A percentile compares a stretch with the other conserved stretches of the same genome.
phyloP scores from a whole-genome alignment of 35 echinoderm and acorn worm species.

The Ophiothrix spiculata region DNA sequence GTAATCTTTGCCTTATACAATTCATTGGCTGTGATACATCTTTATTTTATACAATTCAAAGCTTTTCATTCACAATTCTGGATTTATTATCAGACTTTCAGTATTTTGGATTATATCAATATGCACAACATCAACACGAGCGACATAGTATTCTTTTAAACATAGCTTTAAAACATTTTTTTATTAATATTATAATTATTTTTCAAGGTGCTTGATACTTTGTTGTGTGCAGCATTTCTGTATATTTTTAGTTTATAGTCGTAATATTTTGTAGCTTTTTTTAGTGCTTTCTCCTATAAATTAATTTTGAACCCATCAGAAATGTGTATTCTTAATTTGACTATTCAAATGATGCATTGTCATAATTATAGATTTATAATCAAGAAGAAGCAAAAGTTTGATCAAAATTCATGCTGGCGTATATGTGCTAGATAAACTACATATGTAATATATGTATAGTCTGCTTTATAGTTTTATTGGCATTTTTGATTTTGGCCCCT shows the following conservation, averaged over 20 bases:
- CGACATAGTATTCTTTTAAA: background rate
- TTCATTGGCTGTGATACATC: background rate
- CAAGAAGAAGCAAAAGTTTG: background rate
- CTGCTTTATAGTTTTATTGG: conserved; percentile 4
- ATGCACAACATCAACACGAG: background rate
- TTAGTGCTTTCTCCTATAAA: conserved; percentile 1
- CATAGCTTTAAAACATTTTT: background rate
- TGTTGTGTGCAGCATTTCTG: conserved; percentile 5
- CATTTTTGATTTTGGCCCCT: background rate
- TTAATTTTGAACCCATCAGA: background rate
- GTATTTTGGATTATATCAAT: background rate
- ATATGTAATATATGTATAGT: conserved; percentile 9
- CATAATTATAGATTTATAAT: background rate
- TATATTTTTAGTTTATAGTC: conserved; percentile 8
- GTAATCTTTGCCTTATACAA: background rate
- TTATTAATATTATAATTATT: background rate
- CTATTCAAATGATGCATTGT: background rate
- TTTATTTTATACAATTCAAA: background rate
- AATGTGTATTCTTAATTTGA: background rate
- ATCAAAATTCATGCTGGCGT: background rate
- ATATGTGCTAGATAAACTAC: background rate
- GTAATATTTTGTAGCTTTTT: conserved; percentile 6
- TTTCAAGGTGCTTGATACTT: background rate
- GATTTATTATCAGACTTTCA: background rate
- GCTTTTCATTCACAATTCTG: background rate